Base-by-base conservation (phyloP, 2,113 vertebrate species). In the Crotalus viridis region DNA sequence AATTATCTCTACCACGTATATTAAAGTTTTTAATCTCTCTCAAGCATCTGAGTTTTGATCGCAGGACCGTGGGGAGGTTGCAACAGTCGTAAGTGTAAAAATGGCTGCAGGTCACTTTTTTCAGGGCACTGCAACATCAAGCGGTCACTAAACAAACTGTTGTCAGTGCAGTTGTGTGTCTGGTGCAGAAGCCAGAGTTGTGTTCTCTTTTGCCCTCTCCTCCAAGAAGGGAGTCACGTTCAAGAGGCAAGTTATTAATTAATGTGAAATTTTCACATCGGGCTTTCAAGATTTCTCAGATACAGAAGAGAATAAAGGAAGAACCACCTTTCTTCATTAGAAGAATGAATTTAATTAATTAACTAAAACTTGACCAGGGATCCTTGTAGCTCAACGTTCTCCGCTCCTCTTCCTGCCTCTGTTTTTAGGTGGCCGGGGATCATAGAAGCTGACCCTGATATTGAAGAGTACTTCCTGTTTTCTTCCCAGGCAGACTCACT, bases 391-490 rank as follows among this genome's bases (percentile, higher is more conserved):
- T 10, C 19, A 48, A 4, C 15, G 17, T 46, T n/a, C 56, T 57
- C 61, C 48, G 39, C 39, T 93, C 55, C 88, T 92, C 26, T 3
- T 52, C 87, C 6, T 74, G 24, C 81, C 0, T 93, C 48, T 85
- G 93, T 10, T 51, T 95, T 19, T 55, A 98, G 97, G 98, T 98
- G 98, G 98, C 98, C 98, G 52, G 97, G 97, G 22, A 97, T 98
- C 93, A 85, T 98, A 91, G 98, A 98, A 95, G 94, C 91, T 91
- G 97, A 98, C 94, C 98, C 97, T 92, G 96, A 97, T 92, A 92
- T 96, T 48, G 96, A 94, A 51, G 94, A 96, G 26, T 97, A 97
- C 95, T 96, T 98, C 91, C 95, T 96, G 90, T 97, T 98, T 94
- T 92, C 94, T 54, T 97, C 94, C 92, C 95, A 92, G 69, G 95